Conservation (phyloP, 2,888 invertebrate genomes). For the Drosophila basisetae region DNA sequence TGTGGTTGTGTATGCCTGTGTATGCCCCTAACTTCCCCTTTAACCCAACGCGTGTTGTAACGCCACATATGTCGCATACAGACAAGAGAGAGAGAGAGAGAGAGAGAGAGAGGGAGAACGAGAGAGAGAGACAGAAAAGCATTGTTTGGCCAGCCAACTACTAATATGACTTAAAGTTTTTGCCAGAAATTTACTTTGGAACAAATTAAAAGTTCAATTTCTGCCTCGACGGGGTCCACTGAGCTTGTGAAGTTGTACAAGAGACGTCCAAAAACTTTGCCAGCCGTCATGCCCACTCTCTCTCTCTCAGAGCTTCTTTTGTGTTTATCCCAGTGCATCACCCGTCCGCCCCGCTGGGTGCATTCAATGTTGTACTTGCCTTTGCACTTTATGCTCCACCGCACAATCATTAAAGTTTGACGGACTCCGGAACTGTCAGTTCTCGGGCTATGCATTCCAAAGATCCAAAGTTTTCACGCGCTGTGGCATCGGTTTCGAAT, state of each 20-base stretch:
- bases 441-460: slow-evolving; percentile 11
- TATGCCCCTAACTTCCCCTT: neutral
- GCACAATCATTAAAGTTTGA: slow-evolving; percentile 79
- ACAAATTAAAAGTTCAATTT: slow-evolving; percentile 77
- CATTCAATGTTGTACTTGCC: slow-evolving; percentile 72
- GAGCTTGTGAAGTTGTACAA: slow-evolving; percentile 75
- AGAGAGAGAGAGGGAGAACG: neutral
- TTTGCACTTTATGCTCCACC: slow-evolving; percentile 74
- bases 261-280: slow-evolving; percentile 64
- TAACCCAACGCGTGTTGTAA: neutral
- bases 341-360: slow-evolving; percentile 4
- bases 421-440: slow-evolving; percentile 46
- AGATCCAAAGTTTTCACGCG: slow-evolving; percentile 53
- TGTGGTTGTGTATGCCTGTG: neutral
- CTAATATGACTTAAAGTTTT: slow-evolving; percentile 68
- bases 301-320: slow-evolving; percentile 31
- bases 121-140: slow-evolving; percentile 6
- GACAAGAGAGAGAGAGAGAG: slow-evolving; percentile 4
- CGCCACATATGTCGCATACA: slow-evolving; percentile 61
- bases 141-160: slow-evolving; percentile 36
- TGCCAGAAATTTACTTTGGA: slow-evolving; percentile 71
- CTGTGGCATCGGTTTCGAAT: slow-evolving; percentile 42
- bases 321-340: slow-evolving; percentile 34
- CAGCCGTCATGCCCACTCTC: slow-evolving; percentile 20
- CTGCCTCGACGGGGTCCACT: slow-evolving; percentile 58